phyloP scores from a whole-genome alignment of 2,113 vertebrate species.

The Indicator indicator region DNA sequence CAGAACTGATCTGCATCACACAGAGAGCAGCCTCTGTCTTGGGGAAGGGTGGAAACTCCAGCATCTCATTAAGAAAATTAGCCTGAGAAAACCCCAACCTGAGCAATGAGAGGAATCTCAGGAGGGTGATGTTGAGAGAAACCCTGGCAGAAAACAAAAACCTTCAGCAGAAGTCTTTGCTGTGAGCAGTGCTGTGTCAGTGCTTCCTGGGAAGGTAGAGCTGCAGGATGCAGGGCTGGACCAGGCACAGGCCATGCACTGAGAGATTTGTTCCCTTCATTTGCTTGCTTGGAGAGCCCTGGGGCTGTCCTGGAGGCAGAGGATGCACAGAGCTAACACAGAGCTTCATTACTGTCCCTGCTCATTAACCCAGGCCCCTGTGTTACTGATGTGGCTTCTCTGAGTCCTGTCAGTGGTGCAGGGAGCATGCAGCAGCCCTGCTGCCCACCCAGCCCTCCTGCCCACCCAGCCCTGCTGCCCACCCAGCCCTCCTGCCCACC shows the following conservation, averaged over 20 bases:
- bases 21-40: background rate
- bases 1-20: constrained; percentile 8
- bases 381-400: background rate
- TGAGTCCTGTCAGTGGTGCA: background rate
- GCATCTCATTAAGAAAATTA: background rate
- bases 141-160: background rate
- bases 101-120: background rate
- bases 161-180: background rate
- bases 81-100: background rate
- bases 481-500: no score
- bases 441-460: background rate
- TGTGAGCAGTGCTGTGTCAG: background rate
- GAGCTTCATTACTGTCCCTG: constrained; percentile 23
- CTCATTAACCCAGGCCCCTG: background rate
- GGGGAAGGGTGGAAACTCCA: background rate
- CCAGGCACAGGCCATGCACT: background rate
- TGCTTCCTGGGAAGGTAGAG: background rate
- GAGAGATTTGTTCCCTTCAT: background rate
- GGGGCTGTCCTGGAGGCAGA: constrained; percentile 29
- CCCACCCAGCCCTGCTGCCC: no score
- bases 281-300: background rate
- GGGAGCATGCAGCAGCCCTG: background rate
- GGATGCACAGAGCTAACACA: background rate
- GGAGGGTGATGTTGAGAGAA: background rate
- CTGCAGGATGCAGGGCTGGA: background rate